Percentiles rank a stretch among this genome's conserved stretches.
phyloP scores from a whole-genome alignment of 2,113 vertebrate species.

The Symphodus melops region DNA sequence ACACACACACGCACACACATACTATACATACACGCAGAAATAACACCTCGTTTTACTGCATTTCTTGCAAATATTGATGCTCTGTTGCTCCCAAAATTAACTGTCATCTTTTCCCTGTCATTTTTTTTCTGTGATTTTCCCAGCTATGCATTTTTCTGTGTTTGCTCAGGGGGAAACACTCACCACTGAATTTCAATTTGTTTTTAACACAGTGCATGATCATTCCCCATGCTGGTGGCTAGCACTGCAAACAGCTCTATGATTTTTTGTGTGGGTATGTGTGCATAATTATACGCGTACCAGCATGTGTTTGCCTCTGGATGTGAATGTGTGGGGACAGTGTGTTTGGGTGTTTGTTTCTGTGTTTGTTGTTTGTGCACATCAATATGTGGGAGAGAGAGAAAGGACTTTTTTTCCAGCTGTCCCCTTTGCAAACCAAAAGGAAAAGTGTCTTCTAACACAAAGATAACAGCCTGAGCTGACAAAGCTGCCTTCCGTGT shows the following conservation, averaged over 20 bases:
- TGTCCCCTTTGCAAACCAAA: slow-evolving; percentile 64
- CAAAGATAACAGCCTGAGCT: slow-evolving; percentile 69
- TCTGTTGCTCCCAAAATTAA: slow-evolving; percentile 51
- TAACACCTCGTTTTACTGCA: slow-evolving; percentile 10
- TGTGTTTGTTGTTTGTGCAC: slow-evolving; percentile 42
- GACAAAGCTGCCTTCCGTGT: slow-evolving; percentile 75
- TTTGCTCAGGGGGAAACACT: slow-evolving; percentile 69
- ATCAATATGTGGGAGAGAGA: slow-evolving; percentile 39
- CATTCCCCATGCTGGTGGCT: slow-evolving; percentile 63
- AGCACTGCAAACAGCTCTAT: slow-evolving; percentile 47
- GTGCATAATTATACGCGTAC: slow-evolving; percentile 29
- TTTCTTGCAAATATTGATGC: slow-evolving; percentile 31
- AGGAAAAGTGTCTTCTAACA: slow-evolving; percentile 68
- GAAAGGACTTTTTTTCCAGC: slow-evolving; percentile 53
- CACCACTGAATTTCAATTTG: slow-evolving; percentile 80
- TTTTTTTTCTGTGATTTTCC: slow-evolving; percentile 44
- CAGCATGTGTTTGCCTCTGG: slow-evolving; percentile 32
- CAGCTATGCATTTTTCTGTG: slow-evolving; percentile 60
- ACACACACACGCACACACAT: slow-evolving; percentile 11
- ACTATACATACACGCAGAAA: background rate
- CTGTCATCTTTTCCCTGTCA: slow-evolving; percentile 55
- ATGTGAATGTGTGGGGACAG: slow-evolving; percentile 20
- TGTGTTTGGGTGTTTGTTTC: slow-evolving; percentile 15
- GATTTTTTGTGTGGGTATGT: slow-evolving; percentile 25
- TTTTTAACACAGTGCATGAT: slow-evolving; percentile 73